Conservation (phyloP, 2,888 invertebrate species). For the Oscheius sp. region DNA sequence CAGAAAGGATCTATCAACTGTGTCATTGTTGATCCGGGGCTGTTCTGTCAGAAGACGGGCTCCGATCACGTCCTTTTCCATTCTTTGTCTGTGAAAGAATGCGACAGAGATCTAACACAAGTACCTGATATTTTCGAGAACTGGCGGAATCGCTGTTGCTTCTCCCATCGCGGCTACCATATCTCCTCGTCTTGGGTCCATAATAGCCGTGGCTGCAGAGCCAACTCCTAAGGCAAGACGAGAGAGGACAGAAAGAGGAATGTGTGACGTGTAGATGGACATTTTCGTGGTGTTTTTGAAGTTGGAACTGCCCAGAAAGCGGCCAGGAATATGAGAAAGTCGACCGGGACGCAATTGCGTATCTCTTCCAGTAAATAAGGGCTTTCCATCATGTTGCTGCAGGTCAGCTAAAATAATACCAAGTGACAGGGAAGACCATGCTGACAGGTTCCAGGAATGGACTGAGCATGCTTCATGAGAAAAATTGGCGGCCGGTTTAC, state of each 20-base stretch:
- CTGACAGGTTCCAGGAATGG: no score
- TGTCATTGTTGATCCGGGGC: conserved; percentile 88
- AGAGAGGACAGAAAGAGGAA: conserved; percentile 54
- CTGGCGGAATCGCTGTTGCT: conserved; percentile 83
- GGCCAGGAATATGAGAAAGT: background rate
- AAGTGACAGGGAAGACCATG: no score
- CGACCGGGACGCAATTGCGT: no score
- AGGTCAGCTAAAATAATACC: no score
- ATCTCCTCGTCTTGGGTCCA: conserved; percentile 75
- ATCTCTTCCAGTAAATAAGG: no score
- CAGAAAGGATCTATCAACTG: conserved; percentile 83
- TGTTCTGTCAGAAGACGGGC: conserved; percentile 81
- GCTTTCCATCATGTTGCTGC: no score
- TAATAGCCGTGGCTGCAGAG: conserved; percentile 52
- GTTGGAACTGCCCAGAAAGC: no score
- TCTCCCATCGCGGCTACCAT: conserved; percentile 96
- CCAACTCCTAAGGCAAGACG: conserved; percentile 52
- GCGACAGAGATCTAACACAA: background rate
- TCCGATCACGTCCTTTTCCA: conserved; percentile 85
- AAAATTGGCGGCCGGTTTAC: no score
- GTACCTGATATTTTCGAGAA: conserved; percentile 62
- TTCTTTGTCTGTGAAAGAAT: conserved; percentile 77
- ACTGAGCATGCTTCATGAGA: no score
- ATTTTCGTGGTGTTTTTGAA: background rate
- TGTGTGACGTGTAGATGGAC: conserved; percentile 56